phyloP scores from a whole-genome alignment of 2,797 vertebrate species.

The Rachycentron canadum region DNA sequence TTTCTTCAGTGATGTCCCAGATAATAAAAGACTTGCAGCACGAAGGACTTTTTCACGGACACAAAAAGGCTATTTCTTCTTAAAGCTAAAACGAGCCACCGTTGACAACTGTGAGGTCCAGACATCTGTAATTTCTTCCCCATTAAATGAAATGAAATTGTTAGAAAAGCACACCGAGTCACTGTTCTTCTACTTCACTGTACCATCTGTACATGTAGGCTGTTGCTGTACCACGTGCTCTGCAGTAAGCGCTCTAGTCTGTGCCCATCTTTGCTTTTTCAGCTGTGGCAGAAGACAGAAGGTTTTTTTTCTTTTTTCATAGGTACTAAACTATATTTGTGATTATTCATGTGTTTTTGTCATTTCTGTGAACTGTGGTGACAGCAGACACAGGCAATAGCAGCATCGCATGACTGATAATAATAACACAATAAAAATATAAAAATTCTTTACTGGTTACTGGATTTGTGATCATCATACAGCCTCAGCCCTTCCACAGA shows the following conservation, averaged over 20 bases:
- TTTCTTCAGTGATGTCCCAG: constrained; percentile 30
- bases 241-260: constrained; percentile 13
- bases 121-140: constrained; percentile 34
- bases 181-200: constrained; percentile 38
- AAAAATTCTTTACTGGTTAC: not conserved
- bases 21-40: constrained; percentile 31
- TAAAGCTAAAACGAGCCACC: not conserved
- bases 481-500: not conserved
- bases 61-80: constrained; percentile 12
- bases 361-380: constrained; percentile 12
- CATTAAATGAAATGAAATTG: constrained; percentile 35
- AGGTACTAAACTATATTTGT: constrained; percentile 24
- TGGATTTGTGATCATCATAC: not conserved
- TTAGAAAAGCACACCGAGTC: constrained; percentile 31
- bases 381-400: not conserved
- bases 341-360: constrained; percentile 28
- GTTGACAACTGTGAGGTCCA: constrained; percentile 18
- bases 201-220: constrained; percentile 41
- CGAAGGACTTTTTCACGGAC: constrained; percentile 36
- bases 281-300: constrained; percentile 42
- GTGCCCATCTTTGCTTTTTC: constrained; percentile 35
- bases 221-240: constrained; percentile 24
- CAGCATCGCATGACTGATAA: not conserved
- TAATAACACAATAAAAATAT: not conserved
- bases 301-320: not conserved